Evolutionary conservation across 2,113 vertebrate species (phyloP), one percentile per base, ranked within the genome.

Genomic region (Hepsetus odoe): DNA sequence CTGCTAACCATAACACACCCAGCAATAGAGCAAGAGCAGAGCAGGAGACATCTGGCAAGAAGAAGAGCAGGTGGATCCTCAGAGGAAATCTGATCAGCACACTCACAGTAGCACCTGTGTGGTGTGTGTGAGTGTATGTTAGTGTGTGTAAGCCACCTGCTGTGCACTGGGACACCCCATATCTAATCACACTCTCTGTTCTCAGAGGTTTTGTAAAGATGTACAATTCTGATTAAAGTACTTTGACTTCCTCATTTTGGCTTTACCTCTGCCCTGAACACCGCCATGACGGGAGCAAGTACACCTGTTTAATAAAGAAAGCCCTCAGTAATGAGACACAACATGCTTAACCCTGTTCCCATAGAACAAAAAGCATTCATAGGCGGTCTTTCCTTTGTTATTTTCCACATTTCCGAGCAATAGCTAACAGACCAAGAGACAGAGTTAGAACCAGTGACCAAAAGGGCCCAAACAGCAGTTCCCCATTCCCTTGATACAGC

Each of bases 1-100:
- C 75, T 24, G n/a, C 66, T 61, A 61, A 77, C 75, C 74, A 82
- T 55, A 46, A 74, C 70, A 74, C 74, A 72, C 65, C 12, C 77
- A 78, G 76, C 5, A 24, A 86, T 51, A 74, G 51, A 77, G 70
- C 74, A 40, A 66, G 66, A 55, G 51, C 51, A 55, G n/a, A 42
- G 18, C 33, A 58, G 11, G 40, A 72, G 75, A 82, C 64, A 78
- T 69, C 64, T 82, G 76, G 72, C 33, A 32, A 49, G 38, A 26
- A 42, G 67, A 62, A 24, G 56, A 78, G 58, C 67, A 71, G 76
- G 56, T 78, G 76, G 13, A 58, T 58, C 26, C 33, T 44, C 26
- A 61, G 40, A 73, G 55, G 55, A 62, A 16, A 62, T 79, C 24
- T 69, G 72, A 75, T 75, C 61, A 69, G 55, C 44, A 62, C 56